Base-by-base conservation (phyloP, 2,888 invertebrate genomes). In the Sinodicranocentrus sp. region DNA sequence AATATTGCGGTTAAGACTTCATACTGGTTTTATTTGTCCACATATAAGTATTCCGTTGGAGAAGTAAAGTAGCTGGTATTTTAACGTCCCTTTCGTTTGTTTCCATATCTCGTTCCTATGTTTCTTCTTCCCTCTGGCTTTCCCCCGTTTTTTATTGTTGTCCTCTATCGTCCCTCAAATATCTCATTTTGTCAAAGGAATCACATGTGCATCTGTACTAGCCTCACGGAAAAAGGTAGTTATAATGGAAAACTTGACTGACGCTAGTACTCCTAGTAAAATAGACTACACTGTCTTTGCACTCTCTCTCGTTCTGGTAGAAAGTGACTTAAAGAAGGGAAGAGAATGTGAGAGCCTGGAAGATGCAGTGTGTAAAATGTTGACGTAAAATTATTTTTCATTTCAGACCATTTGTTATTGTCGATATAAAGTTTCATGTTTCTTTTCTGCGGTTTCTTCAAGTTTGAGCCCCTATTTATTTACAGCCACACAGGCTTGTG, bases 331-430 rank as follows among this genome's bases (percentile, higher is more conserved):
- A 13, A 39, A 23, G 59, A 28, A 21, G 48, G 68, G 21, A 48
- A 33, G 44, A 70, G 10, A 43, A 26, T 6, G 21, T 39, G 44
- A 67, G 44, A 15, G 52, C n/a, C 8, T 44, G 65, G 61, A 23
- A 43, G 43, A 70, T 77, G 48, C 26, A 72, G 78, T 73, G 52
- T 77, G 78, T 84, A 78, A 84, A 84, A 84, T 84, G 84, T 84
- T 84, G 84, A 84, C 78, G 76, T 84, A 77, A 84, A 84, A 84
- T 84, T 84, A 84, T 84, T 84, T 84, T 84, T 84, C 84, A 84
- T 84, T 78, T 84, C 77, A 63, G 57, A 72, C 78, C 84, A 84
- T 84, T 84, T 84, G 84, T 84, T 84, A 84, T 84, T 84, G 84
- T 84, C 84, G 78, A 84, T 84, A 84, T 84, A 84, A 84, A 84